Conservation (phyloP, 2,888 invertebrate genomes). For the Patella caerulea region DNA sequence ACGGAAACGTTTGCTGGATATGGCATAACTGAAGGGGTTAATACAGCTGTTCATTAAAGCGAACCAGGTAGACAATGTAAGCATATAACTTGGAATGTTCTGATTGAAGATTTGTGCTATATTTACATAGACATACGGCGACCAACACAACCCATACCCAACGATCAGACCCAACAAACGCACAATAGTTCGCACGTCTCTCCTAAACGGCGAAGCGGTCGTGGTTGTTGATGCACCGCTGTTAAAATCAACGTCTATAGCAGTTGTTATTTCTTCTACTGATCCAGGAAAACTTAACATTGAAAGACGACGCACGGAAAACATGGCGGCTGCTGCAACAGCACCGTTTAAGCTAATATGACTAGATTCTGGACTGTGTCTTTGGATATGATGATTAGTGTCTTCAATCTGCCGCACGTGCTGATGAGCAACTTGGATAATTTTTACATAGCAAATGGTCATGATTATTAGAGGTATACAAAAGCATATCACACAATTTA, state of each 20-base stretch:
- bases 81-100: constrained; percentile 14
- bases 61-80: constrained; percentile 29
- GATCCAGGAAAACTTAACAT: constrained; percentile 40
- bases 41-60: constrained; percentile 30
- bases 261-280: not conserved
- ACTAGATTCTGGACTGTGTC: constrained; percentile 20
- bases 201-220: constrained; percentile 16
- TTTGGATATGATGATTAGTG: constrained; percentile 25
- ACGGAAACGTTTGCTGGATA: constrained; percentile 41
- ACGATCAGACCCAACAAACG: constrained; percentile 34
- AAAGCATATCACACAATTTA: constrained; percentile 24
- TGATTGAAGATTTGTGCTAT: constrained; percentile 9
- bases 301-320: constrained; percentile 39
- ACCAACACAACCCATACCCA: constrained; percentile 33
- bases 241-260: constrained; percentile 13
- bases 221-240: constrained; percentile 16
- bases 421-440: constrained; percentile 39
- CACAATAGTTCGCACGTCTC: constrained; percentile 32
- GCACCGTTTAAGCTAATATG: constrained; percentile 31
- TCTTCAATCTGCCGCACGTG: constrained; percentile 42
- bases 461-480: constrained; percentile 32
- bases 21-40: constrained; percentile 44
- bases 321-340: constrained; percentile 39
- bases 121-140: constrained; percentile 27
- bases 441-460: constrained; percentile 37